phyloP scores from a whole-genome alignment of 2,113 vertebrate species.

The Rhea pennata region DNA sequence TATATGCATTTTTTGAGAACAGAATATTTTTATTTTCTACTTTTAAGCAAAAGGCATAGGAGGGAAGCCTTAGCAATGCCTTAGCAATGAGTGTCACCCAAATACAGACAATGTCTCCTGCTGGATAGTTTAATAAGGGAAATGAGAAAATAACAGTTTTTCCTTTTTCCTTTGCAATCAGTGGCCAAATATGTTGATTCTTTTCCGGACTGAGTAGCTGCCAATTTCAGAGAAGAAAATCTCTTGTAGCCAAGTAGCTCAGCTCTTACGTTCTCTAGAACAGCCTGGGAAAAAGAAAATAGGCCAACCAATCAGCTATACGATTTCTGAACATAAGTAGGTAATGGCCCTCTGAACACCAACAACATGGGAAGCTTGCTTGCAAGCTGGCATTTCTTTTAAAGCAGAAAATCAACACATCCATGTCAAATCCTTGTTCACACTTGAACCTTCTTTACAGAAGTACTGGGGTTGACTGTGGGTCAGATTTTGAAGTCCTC shows the following conservation, averaged over 20 bases:
- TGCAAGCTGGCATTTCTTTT: neutral
- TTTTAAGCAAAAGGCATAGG: slow-evolving; percentile 17
- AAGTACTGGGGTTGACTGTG: neutral
- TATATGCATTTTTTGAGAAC: slow-evolving; percentile 10
- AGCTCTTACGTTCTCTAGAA: slow-evolving; percentile 45
- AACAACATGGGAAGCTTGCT: neutral
- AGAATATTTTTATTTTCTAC: neutral
- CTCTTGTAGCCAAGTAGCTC: slow-evolving; percentile 65
- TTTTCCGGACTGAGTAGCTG: slow-evolving; percentile 59
- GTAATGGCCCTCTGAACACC: neutral
- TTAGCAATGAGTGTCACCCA: slow-evolving; percentile 52
- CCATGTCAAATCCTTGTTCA: neutral
- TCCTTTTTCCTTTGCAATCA: slow-evolving; percentile 63
- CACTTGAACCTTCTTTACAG: fast-evolving
- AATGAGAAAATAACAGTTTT: slow-evolving; percentile 79
- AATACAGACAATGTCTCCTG: slow-evolving; percentile 66
- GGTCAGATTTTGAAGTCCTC: neutral
- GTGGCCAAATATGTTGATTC: slow-evolving; percentile 57
- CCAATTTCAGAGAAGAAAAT: slow-evolving; percentile 59
- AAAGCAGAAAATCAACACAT: neutral
- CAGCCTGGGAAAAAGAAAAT: slow-evolving; percentile 53
- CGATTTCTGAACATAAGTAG: slow-evolving; percentile 6
- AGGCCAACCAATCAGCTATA: neutral
- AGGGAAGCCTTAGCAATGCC: slow-evolving; percentile 36
- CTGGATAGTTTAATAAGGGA: slow-evolving; percentile 69